Evolutionary conservation across 64 coral and sea anemone genomes (phyloP).

Genomic region (Exaiptasia diaphana): DNA sequence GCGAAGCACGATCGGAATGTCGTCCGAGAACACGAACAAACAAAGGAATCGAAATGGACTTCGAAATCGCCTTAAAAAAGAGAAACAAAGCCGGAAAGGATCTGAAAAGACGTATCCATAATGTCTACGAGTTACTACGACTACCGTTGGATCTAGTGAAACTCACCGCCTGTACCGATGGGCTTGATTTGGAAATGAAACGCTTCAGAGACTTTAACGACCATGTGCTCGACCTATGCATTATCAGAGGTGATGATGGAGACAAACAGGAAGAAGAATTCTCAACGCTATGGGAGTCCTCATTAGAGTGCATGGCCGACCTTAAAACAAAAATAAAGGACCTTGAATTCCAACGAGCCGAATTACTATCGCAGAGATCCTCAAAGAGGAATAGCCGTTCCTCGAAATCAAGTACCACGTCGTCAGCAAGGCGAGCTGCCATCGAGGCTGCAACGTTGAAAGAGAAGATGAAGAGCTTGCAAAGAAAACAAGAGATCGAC

Average conservation of each 20-base stretch:
- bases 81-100: background rate
- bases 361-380: conserved; percentile 19
- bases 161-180: background rate
- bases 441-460: background rate
- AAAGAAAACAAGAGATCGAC: background rate
- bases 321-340: conserved; percentile 1
- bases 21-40: background rate
- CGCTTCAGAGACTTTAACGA: background rate
- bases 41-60: background rate
- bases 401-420: background rate
- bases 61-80: background rate
- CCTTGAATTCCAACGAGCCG: background rate
- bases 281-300: background rate
- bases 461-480: background rate
- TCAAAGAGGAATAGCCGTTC: background rate
- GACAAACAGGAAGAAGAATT: background rate
- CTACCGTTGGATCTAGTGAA: conserved; percentile 5
- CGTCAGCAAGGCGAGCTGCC: background rate
- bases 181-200: conserved; percentile 11
- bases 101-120: background rate
- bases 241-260: background rate
- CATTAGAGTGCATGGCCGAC: background rate
- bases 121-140: conserved; percentile 8
- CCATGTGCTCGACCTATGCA: background rate
- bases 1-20: conserved; percentile 16